Base-by-base conservation (phyloP, 1,140 invertebrate species). In the Neelides sp. region DNA sequence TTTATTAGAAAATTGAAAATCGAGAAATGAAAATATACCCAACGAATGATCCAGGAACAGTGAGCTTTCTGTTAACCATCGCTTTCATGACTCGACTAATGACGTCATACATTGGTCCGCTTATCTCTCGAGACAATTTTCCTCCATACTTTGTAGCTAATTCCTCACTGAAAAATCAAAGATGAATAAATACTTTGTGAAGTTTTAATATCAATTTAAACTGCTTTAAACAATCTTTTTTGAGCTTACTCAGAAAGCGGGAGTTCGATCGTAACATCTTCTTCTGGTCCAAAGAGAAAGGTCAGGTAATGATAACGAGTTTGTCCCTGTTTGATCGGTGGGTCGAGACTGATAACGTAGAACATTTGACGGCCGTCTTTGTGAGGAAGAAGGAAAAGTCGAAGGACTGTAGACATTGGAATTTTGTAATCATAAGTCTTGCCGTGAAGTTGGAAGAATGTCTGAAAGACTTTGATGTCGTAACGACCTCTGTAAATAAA, bases 341-440 rank as follows among this genome's bases (percentile, higher is more conserved):
- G 95, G 77, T 99, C 94, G 57, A 99, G 74, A 58, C 90, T 93
- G 12, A 86, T 71, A n/a, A 98, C 93, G 71, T 98, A 98, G 69
- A 91, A 98, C 76, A 93, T 94, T 69, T 98, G 94, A 5, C 96
- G 72, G n/a, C 80, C 84, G 72, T 98, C 95, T 67, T 94, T 96
- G 65, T 99, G 94, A 0, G 94, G 95, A 40, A 99, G 71, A 20
- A 98, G 72, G 64, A 98, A 98, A 5, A 98, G 67, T 20, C 96
- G 77, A 7, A 95, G 71, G 12, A 98, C 91, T 0, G 92, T 95
- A 1, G 87, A 87, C 76, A 94, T 87, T 0, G 94, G 91, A 61
- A 99, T 97, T 71, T 99, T 99, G 71, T 98, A 99, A 72, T 99
- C 95, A 68, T 97, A 98, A 1, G 96, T 98, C 78, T 99, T 99